Percentiles rank a stretch among this genome's conserved stretches.
Evolutionary conservation across 1,140 invertebrate species (phyloP).

Genomic region (Lerema accius): DNA sequence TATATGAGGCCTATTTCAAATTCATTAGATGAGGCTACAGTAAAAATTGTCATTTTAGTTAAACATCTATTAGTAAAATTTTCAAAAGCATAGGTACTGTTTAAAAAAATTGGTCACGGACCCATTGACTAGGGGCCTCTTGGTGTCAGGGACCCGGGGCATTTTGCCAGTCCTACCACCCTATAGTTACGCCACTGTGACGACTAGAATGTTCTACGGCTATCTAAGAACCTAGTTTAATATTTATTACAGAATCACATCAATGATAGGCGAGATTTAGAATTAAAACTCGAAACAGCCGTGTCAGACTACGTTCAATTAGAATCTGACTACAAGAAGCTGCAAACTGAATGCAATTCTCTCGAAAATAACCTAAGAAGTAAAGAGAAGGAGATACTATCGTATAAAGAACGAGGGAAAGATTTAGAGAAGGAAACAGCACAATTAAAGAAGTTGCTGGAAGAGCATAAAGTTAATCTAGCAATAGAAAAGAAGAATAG

Average conservation of each 20-base stretch:
- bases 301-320: slow-evolving; percentile 70
- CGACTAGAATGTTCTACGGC: too few relatives aligned
- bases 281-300: slow-evolving; percentile 70
- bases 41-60: too few relatives aligned
- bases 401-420: slow-evolving; percentile 67
- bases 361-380: slow-evolving; percentile 58
- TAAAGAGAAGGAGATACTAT: slow-evolving; percentile 59
- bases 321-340: slow-evolving; percentile 72
- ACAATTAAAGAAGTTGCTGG: slow-evolving; percentile 57
- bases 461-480: slow-evolving; percentile 63
- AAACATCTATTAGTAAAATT: too few relatives aligned
- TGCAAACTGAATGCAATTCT: slow-evolving; percentile 55
- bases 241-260: slow-evolving; percentile 46
- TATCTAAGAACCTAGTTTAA: too few relatives aligned
- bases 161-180: too few relatives aligned
- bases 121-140: too few relatives aligned
- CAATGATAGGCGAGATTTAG: slow-evolving; percentile 60
- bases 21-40: too few relatives aligned
- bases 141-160: too few relatives aligned
- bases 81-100: too few relatives aligned
- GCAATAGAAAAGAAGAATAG: slow-evolving; percentile 59
- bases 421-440: slow-evolving; percentile 63
- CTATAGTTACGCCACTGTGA: too few relatives aligned
- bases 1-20: too few relatives aligned
- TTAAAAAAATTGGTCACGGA: too few relatives aligned